Evolutionary conservation across 30 jellyfish, hydroid and myxozoan genomes (phyloP).

Genomic region (Sanderia malayensis): DNA sequence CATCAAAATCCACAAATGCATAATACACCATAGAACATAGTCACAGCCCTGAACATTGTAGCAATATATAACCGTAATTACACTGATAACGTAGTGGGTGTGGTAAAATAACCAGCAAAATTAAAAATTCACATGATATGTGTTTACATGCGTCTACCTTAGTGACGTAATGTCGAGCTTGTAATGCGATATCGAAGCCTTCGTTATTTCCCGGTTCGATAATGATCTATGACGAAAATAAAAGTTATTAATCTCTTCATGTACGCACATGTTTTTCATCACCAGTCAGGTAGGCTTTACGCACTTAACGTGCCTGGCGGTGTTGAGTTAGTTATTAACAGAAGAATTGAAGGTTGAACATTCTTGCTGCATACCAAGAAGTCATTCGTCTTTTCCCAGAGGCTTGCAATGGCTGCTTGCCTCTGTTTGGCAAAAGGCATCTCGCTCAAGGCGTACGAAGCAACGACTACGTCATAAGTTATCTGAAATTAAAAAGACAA

Average conservation of each 20-base stretch:
- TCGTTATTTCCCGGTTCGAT: slow-evolving; percentile 94
- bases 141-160: slow-evolving; percentile 62
- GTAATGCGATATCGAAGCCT: slow-evolving; percentile 81
- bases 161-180: slow-evolving; percentile 76
- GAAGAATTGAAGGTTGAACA: too few species aligned
- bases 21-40: too few species aligned
- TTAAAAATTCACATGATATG: too few species aligned
- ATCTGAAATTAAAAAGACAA: slow-evolving; percentile 53
- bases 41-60: too few species aligned
- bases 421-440: slow-evolving; percentile 79
- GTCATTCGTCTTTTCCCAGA: slow-evolving; percentile 84
- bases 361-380: slow-evolving; percentile 59
- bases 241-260: background rate
- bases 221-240: slow-evolving; percentile 43
- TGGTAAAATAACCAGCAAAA: too few species aligned
- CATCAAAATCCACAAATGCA: too few species aligned
- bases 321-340: background rate
- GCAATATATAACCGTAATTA: too few species aligned
- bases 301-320: background rate
- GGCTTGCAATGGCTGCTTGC: slow-evolving; percentile 56
- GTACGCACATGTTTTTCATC: background rate
- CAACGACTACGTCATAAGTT: slow-evolving; percentile 71
- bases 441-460: slow-evolving; percentile 86
- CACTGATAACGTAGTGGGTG: too few species aligned
- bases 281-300: background rate